Conservation (phyloP, 2,888 invertebrate species). For the Drosophila birchii region DNA sequence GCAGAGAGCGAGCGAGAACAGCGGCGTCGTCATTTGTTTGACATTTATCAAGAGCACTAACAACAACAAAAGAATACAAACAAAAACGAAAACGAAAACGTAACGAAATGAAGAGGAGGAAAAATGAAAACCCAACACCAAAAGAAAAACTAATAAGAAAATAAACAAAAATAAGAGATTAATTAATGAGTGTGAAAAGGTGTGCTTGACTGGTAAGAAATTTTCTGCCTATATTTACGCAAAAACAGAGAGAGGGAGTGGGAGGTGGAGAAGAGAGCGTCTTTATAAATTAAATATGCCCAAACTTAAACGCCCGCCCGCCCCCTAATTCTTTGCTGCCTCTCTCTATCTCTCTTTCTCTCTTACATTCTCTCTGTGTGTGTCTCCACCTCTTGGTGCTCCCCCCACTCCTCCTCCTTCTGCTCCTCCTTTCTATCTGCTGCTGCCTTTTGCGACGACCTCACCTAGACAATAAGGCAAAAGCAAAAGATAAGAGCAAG, state of each 20-base stretch:
- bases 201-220: constrained; percentile 46
- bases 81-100: constrained; percentile 28
- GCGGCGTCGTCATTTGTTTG: constrained; percentile 37
- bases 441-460: constrained; percentile 20
- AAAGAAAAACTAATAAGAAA: constrained; percentile 15
- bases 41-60: constrained; percentile 44
- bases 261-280: constrained; percentile 5
- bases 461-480: constrained; percentile 41
- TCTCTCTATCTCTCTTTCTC: not conserved
- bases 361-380: too few species aligned
- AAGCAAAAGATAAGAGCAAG: constrained; percentile 19
- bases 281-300: constrained; percentile 32
- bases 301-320: constrained; percentile 33
- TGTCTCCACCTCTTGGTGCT: not conserved
- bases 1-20: not conserved
- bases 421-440: not conserved
- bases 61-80: constrained; percentile 28
- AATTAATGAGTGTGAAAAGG: constrained; percentile 8
- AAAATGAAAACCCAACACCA: constrained; percentile 26
- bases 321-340: constrained; percentile 2
- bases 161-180: constrained; percentile 21
- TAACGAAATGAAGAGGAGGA: constrained; percentile 17
- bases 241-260: not conserved
- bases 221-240: constrained; percentile 62
- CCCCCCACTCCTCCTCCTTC: not conserved